Percentiles rank a stretch among this genome's conserved stretches.
These are phyloP conservation scores for Popillia japonica DNA, from an alignment of 1,140 invertebrate genomes.

Conservation along the genomic window DNA sequence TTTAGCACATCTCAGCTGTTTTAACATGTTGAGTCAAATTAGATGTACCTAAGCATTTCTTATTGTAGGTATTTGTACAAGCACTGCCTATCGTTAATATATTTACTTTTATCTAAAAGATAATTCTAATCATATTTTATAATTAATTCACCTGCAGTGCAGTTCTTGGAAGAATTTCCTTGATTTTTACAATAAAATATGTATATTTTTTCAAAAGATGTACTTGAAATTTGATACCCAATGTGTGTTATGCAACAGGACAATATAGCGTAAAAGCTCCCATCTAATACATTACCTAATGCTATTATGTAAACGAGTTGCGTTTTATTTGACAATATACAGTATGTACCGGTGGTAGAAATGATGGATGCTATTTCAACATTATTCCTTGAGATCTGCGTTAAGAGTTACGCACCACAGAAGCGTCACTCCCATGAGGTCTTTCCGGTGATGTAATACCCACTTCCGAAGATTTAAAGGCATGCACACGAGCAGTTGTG, in stretches of 20 bases:
- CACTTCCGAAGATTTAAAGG: slow-evolving; percentile 3
- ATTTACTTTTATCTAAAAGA: too few species aligned
- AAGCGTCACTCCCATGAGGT: slow-evolving; percentile 11
- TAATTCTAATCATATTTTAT: too few species aligned
- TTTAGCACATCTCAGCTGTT: neutral
- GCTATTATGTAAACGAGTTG: slow-evolving; percentile 1
- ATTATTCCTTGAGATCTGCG: neutral
- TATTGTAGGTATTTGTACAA: neutral
- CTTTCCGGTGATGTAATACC: slow-evolving; percentile 14
- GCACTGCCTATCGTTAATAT: too few species aligned
- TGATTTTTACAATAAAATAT: neutral
- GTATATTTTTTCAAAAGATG: neutral
- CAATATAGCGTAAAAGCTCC: neutral
- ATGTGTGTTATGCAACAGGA: neutral
- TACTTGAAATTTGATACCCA: neutral
- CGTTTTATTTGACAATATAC: neutral
- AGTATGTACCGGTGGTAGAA: neutral
- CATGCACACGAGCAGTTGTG: neutral
- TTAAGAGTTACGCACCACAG: neutral
- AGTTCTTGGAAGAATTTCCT: neutral
- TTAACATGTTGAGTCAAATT: neutral
- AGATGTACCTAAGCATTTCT: neutral
- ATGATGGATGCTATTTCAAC: neutral
- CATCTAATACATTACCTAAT: neutral
- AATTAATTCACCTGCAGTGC: neutral